Evolutionary conservation across 2,113 vertebrate species (phyloP), one percentile per base, ranked within the genome.

Genomic region (Sardina pilchardus): DNA sequence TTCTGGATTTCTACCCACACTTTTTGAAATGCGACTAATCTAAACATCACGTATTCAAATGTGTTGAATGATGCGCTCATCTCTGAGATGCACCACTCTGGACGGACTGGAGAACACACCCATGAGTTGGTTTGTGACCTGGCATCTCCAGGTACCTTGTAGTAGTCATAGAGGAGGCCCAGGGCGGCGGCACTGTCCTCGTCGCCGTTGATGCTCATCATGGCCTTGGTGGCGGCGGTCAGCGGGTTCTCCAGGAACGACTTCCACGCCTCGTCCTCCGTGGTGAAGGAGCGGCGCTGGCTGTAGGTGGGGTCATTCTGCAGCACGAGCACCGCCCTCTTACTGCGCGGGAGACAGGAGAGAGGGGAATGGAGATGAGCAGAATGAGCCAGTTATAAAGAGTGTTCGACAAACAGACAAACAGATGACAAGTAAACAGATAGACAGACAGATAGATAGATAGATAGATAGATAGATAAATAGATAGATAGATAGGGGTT

Each of bases 171-270:
- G 8, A 99, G 97, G 86, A 99, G 92, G 42, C 98, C 97, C 0
- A 99, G 95, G 0, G 98, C 98, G 0, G 97, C 98, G 0, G 98
- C 98, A 0, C 98, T 99, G 94, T 99, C 98, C 83, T 99, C 98
- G 12, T 99, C 98, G 0, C 98, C 98, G 3, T 99, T 99, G 91
- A 99, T 99, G 94, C 98, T 99, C 98, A 99, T 99, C 98, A 99
- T 99, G 50, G 98, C 98, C 91, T 99, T 99, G 92, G 98, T 99
- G 82, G 98, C 98, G 0, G 97, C 98, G 0, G 98, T 99, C 91
- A 99, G 96, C 0, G 98, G 98, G 92, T 99, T 99, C 93, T 99
- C 98, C 93, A 99, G 95, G 90, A 99, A 99, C 0, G 97, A 97
- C 81, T 99, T 99, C 98, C 98, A 99, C 78, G 98, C 98, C 86